Evolutionary conservation across 2,113 vertebrate species (phyloP), one percentile per base, ranked within the genome.

Genomic region (Motacilla alba): DNA sequence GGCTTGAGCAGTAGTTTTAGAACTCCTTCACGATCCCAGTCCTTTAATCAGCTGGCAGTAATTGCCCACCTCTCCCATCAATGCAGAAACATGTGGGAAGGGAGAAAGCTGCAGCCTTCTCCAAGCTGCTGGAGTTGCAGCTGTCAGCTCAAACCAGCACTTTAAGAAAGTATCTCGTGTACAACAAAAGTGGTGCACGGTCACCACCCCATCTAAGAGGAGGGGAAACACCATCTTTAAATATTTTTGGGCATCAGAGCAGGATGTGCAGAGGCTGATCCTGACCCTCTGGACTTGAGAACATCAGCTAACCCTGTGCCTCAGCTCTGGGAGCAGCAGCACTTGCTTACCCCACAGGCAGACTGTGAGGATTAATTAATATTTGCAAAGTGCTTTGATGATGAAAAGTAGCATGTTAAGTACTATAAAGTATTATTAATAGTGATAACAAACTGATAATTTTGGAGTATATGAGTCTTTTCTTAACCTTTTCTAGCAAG

Each of bases 361-460:
- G 37, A 73, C 28, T 76, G 59, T 28, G 62, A 87, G 73, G 73
- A 87, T 95, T 96, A 94, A 96, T 96, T 93, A 79, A 87, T 95
- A 63, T 89, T 90, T 89, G 86, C 77, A 84, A 86, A 94, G 64
- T 79, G 68, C 90, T 94, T 96, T 96, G 90, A 89, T 96, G 88
- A 93, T 75, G 10, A 75, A 78, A 95, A 94, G 69, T 82, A 83
- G 23, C 90, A 39, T 74, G 27, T 82, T 83, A 92, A 93, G 69
- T 89, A 64, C 47, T 92, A 78, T 52, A 58, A 89, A 92, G 49
- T 95, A 82, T 78, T 95, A 90, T 56, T 81, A 70, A 81, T 67
- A 67, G 49, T 87, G 85, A 81, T 92, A 89, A 60, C 47, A 94
- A 83, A 68, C 79, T 68, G 75, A 75, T 93, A 53, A 73, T 87